Percentiles rank a stretch among this genome's conserved stretches.
Conservation (phyloP, 1,140 invertebrate genomes). For the Dreissena rostriformis region DNA sequence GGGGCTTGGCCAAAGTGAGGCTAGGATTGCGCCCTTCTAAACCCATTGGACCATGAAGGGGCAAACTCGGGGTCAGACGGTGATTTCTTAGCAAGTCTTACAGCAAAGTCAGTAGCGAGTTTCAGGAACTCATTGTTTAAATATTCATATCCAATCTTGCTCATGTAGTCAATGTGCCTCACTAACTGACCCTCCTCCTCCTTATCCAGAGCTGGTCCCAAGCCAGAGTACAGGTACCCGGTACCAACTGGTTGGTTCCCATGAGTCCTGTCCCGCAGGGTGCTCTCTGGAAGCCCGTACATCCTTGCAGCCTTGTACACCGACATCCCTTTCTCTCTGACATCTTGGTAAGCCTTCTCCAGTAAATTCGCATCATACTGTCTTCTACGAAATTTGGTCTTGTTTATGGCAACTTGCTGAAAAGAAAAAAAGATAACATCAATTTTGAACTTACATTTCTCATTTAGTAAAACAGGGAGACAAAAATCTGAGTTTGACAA, state of each 20-base stretch:
- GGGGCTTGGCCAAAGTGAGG: constrained; percentile 91
- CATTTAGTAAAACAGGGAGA: too few relatives aligned
- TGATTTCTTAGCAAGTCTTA: background rate
- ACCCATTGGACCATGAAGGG: constrained; percentile 14
- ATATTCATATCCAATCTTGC: constrained; percentile 12
- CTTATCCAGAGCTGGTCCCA: background rate
- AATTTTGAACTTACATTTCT: too few relatives aligned
- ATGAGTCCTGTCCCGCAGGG: background rate
- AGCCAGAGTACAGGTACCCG: background rate
- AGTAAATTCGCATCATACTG: background rate
- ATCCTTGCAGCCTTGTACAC: constrained; percentile 1
- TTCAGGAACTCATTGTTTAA: background rate
- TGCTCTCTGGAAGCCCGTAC: constrained; percentile 5
- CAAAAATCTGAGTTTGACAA: too few relatives aligned
- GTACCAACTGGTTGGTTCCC: background rate
- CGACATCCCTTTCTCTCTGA: background rate
- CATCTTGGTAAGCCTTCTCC: background rate
- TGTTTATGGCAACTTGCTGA: too few relatives aligned
- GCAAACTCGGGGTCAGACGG: background rate
- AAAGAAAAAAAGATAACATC: too few relatives aligned
- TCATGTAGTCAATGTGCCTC: background rate
- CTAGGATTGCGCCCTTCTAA: constrained; percentile 68
- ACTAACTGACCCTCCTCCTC: background rate
- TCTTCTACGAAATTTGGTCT: background rate
- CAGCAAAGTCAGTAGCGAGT: constrained; percentile 25